Conservation (phyloP, 2,113 vertebrate genomes). For the Microtus oregoni region DNA sequence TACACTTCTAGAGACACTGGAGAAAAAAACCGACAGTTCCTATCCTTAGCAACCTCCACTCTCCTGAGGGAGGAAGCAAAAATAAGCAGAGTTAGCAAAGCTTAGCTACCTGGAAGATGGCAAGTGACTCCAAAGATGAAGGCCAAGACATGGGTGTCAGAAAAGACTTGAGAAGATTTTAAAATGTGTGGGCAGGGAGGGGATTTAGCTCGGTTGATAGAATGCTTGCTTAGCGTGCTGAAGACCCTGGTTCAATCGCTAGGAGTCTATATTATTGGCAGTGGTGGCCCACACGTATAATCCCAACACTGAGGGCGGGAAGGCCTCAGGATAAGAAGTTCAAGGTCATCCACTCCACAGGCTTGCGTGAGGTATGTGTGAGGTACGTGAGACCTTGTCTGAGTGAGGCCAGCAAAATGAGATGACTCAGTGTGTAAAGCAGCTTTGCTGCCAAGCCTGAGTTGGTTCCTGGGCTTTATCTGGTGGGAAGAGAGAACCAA, state of each 20-base stretch:
- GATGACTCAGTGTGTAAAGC: neutral
- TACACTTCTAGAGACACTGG: neutral
- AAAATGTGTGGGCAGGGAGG: neutral
- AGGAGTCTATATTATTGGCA: neutral
- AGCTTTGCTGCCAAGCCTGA: neutral
- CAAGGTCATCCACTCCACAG: neutral
- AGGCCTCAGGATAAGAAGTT: neutral
- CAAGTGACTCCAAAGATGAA: neutral
- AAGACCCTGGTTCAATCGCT: neutral
- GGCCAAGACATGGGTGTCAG: neutral
- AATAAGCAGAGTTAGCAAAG: neutral
- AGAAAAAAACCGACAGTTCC: neutral
- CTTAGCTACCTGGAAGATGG: fast-evolving
- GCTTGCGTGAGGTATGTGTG: too few species aligned
- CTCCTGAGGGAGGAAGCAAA: neutral
- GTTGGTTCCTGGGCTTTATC: neutral
- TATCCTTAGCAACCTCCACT: neutral
- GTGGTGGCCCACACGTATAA: neutral
- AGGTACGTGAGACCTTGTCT: neutral
- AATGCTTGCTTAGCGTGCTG: neutral
- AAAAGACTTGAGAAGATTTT: neutral
- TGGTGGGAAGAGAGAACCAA: neutral
- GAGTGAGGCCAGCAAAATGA: neutral
- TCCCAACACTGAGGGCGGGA: neutral
- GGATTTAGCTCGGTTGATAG: neutral